phyloP scores from a whole-genome alignment of 2,888 invertebrate species.

The Stenoptilia bipunctidactyla region DNA sequence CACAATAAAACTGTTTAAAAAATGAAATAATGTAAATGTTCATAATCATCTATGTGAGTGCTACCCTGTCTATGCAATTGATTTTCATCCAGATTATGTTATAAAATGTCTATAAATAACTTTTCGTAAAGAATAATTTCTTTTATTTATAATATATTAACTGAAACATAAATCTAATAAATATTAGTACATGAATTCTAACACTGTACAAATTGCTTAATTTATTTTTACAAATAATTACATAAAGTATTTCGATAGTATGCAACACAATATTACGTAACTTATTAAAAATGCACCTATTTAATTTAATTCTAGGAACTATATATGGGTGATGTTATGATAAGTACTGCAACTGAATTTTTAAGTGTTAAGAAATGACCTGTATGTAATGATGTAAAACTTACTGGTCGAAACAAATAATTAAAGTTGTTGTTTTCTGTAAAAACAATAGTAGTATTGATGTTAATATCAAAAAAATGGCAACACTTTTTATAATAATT shows the following conservation, averaged over 20 bases:
- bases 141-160: no score
- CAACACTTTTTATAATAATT: constrained; percentile 14
- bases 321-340: constrained; percentile 26
- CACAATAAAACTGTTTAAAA: no score
- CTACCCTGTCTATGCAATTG: constrained; percentile 7
- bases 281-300: constrained; percentile 58
- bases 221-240: constrained; percentile 21
- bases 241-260: constrained; percentile 20
- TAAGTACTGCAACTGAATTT: neutral
- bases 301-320: constrained; percentile 49
- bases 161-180: constrained; percentile 14
- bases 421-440: no score
- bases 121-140: no score
- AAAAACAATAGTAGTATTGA: no score
- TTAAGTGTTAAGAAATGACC: no score
- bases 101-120: constrained; percentile 1
- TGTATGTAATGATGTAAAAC: no score
- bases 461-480: constrained; percentile 10
- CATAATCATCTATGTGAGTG: no score
- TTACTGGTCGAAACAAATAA: no score
- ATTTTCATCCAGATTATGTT: constrained; percentile 4
- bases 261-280: constrained; percentile 25
- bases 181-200: constrained; percentile 22
- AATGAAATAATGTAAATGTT: no score
- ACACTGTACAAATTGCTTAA: constrained; percentile 15